Percentiles rank a stretch among this genome's conserved stretches.
phyloP scores from a whole-genome alignment of 2,888 invertebrate genomes.

The Flabesymbios commensalis region DNA sequence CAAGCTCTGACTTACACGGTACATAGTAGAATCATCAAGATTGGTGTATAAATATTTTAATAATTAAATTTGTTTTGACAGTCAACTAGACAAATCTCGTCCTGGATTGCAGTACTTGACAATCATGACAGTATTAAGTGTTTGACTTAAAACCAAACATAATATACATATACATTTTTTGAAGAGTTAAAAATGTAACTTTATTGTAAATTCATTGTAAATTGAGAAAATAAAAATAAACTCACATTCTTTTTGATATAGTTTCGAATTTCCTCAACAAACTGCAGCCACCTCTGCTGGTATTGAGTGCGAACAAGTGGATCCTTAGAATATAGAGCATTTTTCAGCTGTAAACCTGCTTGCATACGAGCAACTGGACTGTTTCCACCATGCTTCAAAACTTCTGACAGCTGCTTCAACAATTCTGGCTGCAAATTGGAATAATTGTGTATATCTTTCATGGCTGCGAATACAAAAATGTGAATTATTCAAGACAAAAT shows the following conservation, averaged over 20 bases:
- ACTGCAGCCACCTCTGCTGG: conserved; percentile 89
- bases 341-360: conserved; percentile 93
- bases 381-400: conserved; percentile 85
- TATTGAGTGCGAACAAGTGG: conserved; percentile 76
- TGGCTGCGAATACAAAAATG: too few species aligned
- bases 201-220: neutral
- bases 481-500: neutral
- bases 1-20: too few species aligned
- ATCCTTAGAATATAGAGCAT: conserved; percentile 96
- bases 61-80: too few species aligned
- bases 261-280: conserved; percentile 82
- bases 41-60: too few species aligned
- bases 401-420: conserved; percentile 89
- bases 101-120: too few species aligned
- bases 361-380: conserved; percentile 96
- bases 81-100: too few species aligned
- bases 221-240: conserved; percentile 19
- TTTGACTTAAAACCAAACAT: too few species aligned
- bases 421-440: conserved; percentile 80
- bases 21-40: too few species aligned
- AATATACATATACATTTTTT: too few species aligned
- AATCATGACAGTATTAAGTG: too few species aligned
- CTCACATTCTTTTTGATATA: conserved; percentile 95
- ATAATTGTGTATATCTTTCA: too few species aligned
- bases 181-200: neutral